Percentiles rank a stretch among this genome's conserved stretches.
These are phyloP conservation scores for Escarpia spicata DNA, from an alignment of 2,888 invertebrate species.

Conservation along the genomic window DNA sequence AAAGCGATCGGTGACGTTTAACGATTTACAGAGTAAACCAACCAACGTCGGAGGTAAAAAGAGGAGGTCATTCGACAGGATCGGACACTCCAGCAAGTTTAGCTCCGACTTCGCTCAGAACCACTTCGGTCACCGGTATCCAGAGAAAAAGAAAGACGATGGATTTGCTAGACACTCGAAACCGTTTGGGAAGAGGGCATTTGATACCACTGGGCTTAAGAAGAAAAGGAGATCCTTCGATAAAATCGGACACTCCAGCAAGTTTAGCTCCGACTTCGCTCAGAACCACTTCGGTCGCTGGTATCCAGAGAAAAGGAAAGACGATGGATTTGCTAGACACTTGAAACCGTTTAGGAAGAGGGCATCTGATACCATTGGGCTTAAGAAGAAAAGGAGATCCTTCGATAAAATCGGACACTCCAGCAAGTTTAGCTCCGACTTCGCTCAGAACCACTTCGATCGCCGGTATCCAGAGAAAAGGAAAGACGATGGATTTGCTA, in stretches of 20 bases:
- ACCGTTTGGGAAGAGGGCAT: neutral
- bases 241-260: neutral
- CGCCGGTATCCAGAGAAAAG: too few relatives aligned
- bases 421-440: too few relatives aligned
- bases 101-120: too few relatives aligned
- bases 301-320: neutral
- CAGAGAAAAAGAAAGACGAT: too few relatives aligned
- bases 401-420: constrained; percentile 20
- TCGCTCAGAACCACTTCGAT: neutral
- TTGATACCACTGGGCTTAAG: constrained; percentile 17
- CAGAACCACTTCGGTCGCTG: neutral
- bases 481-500: too few relatives aligned
- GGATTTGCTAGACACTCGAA: too few relatives aligned
- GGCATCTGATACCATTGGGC: constrained; percentile 18
- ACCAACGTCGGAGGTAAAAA: too few relatives aligned
- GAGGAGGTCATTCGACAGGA: too few relatives aligned
- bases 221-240: neutral
- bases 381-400: neutral
- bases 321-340: neutral
- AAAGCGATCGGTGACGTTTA: too few relatives aligned
- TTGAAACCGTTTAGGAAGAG: neutral
- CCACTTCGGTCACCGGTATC: too few relatives aligned
- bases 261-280: neutral
- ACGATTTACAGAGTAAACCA: too few relatives aligned
- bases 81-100: too few relatives aligned